A percentile compares a stretch with the other conserved stretches of the same genome.
Evolutionary conservation across 2,113 vertebrate genomes (phyloP).

Genomic region (Barnardius zonarius): DNA sequence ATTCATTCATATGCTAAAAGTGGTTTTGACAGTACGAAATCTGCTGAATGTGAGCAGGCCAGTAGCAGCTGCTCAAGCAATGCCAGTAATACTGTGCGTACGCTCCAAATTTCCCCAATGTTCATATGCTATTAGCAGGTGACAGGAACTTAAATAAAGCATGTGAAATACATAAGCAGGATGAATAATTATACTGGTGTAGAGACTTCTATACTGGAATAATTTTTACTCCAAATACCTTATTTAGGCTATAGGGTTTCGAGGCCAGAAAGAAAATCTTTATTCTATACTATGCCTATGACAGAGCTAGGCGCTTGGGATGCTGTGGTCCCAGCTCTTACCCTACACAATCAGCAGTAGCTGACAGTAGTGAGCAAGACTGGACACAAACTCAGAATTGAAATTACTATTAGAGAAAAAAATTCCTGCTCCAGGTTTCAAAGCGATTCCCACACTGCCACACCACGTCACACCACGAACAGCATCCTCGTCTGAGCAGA

Average conservation of each 20-base stretch:
- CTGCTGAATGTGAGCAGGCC: neutral
- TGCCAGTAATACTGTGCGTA: neutral
- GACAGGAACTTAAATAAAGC: neutral
- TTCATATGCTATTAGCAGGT: neutral
- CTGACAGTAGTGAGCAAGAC: neutral
- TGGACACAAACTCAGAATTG: neutral
- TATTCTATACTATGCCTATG: neutral
- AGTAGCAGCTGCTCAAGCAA: neutral
- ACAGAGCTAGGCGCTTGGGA: neutral
- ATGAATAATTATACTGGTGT: neutral
- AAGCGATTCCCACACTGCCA: neutral
- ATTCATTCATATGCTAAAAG: neutral
- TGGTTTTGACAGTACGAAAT: conserved; percentile 16
- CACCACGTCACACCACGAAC: neutral
- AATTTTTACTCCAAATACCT: neutral
- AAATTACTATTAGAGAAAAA: neutral
- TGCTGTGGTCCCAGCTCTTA: neutral
- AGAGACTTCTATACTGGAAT: neutral
- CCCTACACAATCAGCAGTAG: neutral
- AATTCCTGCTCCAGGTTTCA: neutral
- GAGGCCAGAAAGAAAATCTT: neutral
- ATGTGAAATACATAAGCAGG: neutral
- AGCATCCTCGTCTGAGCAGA: neutral
- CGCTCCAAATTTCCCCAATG: neutral
- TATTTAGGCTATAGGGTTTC: neutral